Percentiles rank a stretch among this genome's conserved stretches.
Conservation (phyloP, 2,888 invertebrate genomes). For the Cetonia aurata region DNA sequence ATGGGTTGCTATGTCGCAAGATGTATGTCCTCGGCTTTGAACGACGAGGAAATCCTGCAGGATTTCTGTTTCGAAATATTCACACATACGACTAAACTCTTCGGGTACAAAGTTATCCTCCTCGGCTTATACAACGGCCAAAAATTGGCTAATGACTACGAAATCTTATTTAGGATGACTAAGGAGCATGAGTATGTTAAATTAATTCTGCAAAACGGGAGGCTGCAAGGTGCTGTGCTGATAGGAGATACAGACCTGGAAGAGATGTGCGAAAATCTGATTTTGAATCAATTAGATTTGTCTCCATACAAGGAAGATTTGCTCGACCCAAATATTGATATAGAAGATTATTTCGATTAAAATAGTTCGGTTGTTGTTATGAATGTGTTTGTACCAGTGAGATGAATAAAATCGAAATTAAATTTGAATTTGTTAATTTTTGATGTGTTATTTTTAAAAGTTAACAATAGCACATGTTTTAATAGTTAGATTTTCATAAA, state of each 20-base stretch:
- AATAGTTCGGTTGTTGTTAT: too few species aligned
- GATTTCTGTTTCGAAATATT: conserved; percentile 99
- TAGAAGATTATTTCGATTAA: conserved; percentile 99
- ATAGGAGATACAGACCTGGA: conserved; percentile 98
- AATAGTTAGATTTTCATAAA: too few species aligned
- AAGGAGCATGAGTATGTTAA: conserved; percentile 87
- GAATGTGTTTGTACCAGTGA: too few species aligned
- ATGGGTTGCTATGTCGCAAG: conserved; percentile 97
- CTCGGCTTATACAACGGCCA: conserved; percentile 95
- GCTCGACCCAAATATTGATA: conserved; percentile 94
- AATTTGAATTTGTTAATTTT: too few species aligned
- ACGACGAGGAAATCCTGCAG: conserved; percentile 76
- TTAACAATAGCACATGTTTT: too few species aligned
- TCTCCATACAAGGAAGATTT: conserved; percentile 91
- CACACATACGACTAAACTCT: conserved; percentile 95
- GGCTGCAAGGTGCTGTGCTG: conserved; percentile 92
- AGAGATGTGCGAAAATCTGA: conserved; percentile 98
- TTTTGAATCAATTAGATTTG: conserved; percentile 93
- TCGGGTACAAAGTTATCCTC: conserved; percentile 92
- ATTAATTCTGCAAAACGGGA: conserved; percentile 85
- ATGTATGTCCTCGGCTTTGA: conserved; percentile 79
- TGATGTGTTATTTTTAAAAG: too few species aligned
- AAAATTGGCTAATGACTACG: conserved; percentile 82
- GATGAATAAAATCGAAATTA: too few species aligned
- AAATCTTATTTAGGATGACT: conserved; percentile 87